Evolutionary conservation across 1,140 invertebrate genomes (phyloP), one percentile per base, ranked within the genome.

Genomic region (Ostrea denselamellosa): DNA sequence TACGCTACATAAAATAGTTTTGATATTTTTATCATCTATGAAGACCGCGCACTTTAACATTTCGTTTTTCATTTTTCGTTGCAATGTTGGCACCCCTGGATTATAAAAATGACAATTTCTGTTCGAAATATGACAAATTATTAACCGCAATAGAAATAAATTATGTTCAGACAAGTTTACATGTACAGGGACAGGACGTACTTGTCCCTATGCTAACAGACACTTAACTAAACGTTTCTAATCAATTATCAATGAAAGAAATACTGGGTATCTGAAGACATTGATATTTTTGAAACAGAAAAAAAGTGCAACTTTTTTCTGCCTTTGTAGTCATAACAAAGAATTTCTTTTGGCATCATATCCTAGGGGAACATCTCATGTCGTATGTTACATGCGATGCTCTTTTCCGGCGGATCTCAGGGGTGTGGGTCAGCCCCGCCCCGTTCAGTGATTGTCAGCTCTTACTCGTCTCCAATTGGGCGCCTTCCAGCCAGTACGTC

Each of bases 371-470:
- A 77, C 68, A 17, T 62, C 56, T 22, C 28, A 7, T 25, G 68
- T 28, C 25, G 28, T n/a, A 77, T 25, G 68, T 17, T 1, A 77
- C 68, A 19, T n/a, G 19, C 17, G 68, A 77, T 25, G 28, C 14
- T 77, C 68, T 25, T 77, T 77, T 77, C 68, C 68, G 68, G 25
- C 25, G 25, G 28, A 77, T 17, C 28, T 77, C 68, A 10, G 22
- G 68, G 25, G 68, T 28, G 28, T 14, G 68, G 14, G 68, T 14
- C 14, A 25, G 28, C 0, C 8, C 28, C 22, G 10, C 25, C 14
- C 68, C 68, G 8, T 14, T 25, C 68, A 77, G 68, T 77, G 68
- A 77, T 34, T 77, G 68, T 77, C 68, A 77, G 25, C 68, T 77
- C 68, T 77, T 77, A 34, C 68, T 77, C 22, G 28, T 14, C 9